Base-by-base conservation (phyloP, 2,113 vertebrate species). In the Sinocyclocheilus anshuiensis region DNA sequence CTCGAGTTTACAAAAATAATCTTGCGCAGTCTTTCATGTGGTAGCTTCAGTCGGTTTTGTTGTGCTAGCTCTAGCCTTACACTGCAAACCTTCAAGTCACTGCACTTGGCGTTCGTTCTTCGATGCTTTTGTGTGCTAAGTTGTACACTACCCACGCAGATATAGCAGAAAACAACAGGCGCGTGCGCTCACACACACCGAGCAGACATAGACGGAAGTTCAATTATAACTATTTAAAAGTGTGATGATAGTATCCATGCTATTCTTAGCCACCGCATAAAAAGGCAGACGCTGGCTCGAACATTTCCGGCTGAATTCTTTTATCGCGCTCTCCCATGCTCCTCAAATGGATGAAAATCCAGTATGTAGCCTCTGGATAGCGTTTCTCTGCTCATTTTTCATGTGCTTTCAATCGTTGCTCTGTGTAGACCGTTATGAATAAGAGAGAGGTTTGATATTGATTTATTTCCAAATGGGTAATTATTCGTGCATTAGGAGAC, bases 401-500 rank as follows among this genome's bases (percentile, higher is more conserved):
- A 91, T 89, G 79, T 84, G 90, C 88, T 82, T 84, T 87, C 89
- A 93, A 90, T 90, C 88, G 86, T 77, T 87, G 80, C 86, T 74
- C 71, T 72, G 83, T 82, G 72, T 72, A 89, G 90, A 91, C 88
- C 89, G 86, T 92, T 92, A 93, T 92, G 88, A 93, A 93, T 92
- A 90, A 93, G 88, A 86, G 24, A 65, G 88, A 89, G 87, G 48
- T 78, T 88, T 90, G 59, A 86, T 91, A 91, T 90, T 92, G 93
- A 94, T 94, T 93, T 91, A 90, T 92, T 92, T 92, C 87, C 87
- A 85, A 91, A 89, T 65, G 59, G 90, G 81, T 91, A 89, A 93
- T 93, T 90, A 89, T 92, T 88, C 91, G 63, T 67, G 79, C 71
- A 87, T 87, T 85, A 89, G 84, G 81, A 89, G 90, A 65, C 53